Base-by-base conservation (phyloP, 2,888 invertebrate genomes). In the Eucera pruinosa region DNA sequence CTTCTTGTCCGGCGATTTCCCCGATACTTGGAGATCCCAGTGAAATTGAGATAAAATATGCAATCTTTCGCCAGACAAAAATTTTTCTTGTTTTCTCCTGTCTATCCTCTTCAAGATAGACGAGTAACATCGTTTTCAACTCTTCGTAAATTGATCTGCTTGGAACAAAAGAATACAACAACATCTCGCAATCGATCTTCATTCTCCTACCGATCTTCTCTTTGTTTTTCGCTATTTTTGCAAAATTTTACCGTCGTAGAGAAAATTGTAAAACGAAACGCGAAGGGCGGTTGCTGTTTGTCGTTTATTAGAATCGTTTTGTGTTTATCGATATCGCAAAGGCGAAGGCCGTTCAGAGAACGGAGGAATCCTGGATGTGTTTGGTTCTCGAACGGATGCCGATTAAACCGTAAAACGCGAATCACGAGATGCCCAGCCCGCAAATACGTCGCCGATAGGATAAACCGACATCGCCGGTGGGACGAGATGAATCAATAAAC, bases 401-500 rank as follows among this genome's bases (percentile, higher is more conserved):
- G 82, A 82, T 80, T 77, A 80, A 80, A 73, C 73, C 47, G 78
- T 80, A 65, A 83, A 82, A 82, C 80, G 70, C 83, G 76, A 73
- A 77, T 82, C 79, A 69, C 76, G 82, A 79, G 81, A 82, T 75
- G 65, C 64, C 76, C 62, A 50, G 70, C 66, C 76, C 75, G 83
- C 75, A 75, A 78, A 83, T 75, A 78, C 81, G 83, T 72, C 78
- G 83, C 66, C 78, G 82, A 75, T 58, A 81, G 81, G 81, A 83
- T 82, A 81, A 83, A 78, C 83, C 81, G 81, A 71, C 82, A 60
- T 83, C 70, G 78, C 65, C 82, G 73, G 70, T 47, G 73, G 71
- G 66, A 66, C 73, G 84, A 73, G 81, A 79, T 79, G 83, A 83
- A 83, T 84, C 83, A 77, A 84, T 83, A 83, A 83, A 79, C 79